These are phyloP conservation scores for Lithobates pipiens DNA, from an alignment of 2,797 vertebrate species.

Conservation along the genomic window DNA sequence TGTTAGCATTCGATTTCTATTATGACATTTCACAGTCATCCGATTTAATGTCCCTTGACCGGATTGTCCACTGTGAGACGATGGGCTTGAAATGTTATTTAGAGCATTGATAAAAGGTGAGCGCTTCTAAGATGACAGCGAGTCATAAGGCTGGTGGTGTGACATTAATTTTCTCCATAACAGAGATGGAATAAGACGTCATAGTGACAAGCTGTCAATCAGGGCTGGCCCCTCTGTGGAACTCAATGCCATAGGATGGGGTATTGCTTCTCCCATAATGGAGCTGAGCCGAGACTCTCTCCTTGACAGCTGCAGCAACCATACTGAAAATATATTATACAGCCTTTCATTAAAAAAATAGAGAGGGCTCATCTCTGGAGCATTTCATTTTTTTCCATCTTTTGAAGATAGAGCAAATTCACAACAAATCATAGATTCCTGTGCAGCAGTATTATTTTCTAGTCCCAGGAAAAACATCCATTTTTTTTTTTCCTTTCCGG, in stretches of 20 bases:
- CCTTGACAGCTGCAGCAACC: slow-evolving; percentile 83
- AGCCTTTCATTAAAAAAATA: slow-evolving; percentile 93
- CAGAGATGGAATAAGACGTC: slow-evolving; percentile 97
- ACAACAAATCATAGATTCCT: slow-evolving; percentile 81
- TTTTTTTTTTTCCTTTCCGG: slow-evolving; percentile 66
- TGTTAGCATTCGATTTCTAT: slow-evolving; percentile 92
- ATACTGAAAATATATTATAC: slow-evolving; percentile 90
- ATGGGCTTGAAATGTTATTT: slow-evolving; percentile 95
- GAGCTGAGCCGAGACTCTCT: slow-evolving; percentile 83
- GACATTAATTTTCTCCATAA: slow-evolving; percentile 92
- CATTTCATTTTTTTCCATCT: slow-evolving; percentile 86
- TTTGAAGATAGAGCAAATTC: slow-evolving; percentile 84
- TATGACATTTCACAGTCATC: slow-evolving; percentile 92
- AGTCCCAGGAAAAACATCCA: slow-evolving; percentile 75
- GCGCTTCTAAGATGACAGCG: slow-evolving; percentile 92
- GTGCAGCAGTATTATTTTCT: slow-evolving; percentile 78
- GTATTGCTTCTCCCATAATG: slow-evolving; percentile 85
- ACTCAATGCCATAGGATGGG: slow-evolving; percentile 79
- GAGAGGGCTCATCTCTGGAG: slow-evolving; percentile 89
- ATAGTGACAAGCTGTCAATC: slow-evolving; percentile 98
- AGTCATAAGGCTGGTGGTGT: slow-evolving; percentile 91
- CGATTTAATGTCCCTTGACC: slow-evolving; percentile 93
- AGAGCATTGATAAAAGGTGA: slow-evolving; percentile 98
- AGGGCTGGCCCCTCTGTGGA: slow-evolving; percentile 82
- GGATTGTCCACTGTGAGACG: slow-evolving; percentile 88